phyloP scores from a whole-genome alignment of 2,797 vertebrate genomes.

The Geotrypetes seraphini region DNA sequence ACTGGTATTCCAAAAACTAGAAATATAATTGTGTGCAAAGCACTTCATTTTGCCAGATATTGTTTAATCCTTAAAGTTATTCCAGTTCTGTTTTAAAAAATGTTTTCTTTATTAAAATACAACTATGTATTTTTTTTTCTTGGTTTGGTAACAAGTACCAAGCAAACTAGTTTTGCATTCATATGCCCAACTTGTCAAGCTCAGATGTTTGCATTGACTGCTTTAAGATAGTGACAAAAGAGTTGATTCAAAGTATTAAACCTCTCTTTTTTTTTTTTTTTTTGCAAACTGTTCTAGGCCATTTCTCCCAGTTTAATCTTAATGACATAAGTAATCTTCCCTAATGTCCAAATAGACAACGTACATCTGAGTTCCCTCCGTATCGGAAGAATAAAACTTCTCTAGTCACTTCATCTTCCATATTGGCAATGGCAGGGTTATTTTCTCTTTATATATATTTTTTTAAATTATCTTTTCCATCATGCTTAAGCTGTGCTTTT shows the following conservation, averaged over 20 bases:
- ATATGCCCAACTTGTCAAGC: conserved; percentile 5
- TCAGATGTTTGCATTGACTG: conserved; percentile 1
- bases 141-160: not conserved
- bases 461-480: too few relatives aligned
- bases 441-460: too few relatives aligned
- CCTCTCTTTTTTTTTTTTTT: too few relatives aligned
- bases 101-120: conserved; percentile 4
- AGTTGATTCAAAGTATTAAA: not conserved
- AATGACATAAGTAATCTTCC: too few relatives aligned
- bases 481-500: too few relatives aligned
- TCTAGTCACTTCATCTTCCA: too few relatives aligned
- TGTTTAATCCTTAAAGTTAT: conserved; percentile 32
- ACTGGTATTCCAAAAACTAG: conserved; percentile 23
- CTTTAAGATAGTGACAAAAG: not conserved
- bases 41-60: conserved; percentile 31
- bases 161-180: conserved; percentile 6
- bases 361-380: too few relatives aligned
- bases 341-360: too few relatives aligned
- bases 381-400: too few relatives aligned
- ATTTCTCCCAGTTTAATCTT: not conserved
- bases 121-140: not conserved
- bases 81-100: conserved; percentile 16
- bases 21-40: too few relatives aligned
- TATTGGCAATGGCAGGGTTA: too few relatives aligned
- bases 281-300: not conserved